These are phyloP conservation scores for Ectropis grisescens DNA, from an alignment of 1,140 invertebrate genomes.

Conservation along the genomic window DNA sequence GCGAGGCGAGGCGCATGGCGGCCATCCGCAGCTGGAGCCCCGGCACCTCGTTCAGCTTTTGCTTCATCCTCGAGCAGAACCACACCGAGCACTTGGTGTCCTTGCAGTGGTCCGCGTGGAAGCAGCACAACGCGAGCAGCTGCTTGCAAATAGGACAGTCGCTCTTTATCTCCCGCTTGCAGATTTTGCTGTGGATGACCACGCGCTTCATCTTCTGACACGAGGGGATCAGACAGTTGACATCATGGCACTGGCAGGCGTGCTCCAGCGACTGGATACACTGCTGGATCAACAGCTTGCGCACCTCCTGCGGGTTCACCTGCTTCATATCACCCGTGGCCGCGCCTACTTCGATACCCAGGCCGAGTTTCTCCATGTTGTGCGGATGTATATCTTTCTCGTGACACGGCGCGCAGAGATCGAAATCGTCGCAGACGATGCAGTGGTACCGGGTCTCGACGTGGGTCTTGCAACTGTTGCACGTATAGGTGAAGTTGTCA, in stretches of 20 bases:
- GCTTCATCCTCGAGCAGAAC: slow-evolving; percentile 98
- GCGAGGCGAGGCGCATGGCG: slow-evolving; percentile 76
- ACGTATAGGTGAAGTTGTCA: slow-evolving; percentile 98
- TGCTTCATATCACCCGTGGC: slow-evolving; percentile 89
- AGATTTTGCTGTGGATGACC: slow-evolving; percentile 95
- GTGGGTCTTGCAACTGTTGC: slow-evolving; percentile 96
- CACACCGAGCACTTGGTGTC: slow-evolving; percentile 97
- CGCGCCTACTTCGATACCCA: slow-evolving; percentile 94
- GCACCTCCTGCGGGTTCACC: slow-evolving; percentile 90
- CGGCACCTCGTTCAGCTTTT: no score
- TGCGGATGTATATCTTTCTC: slow-evolving; percentile 96
- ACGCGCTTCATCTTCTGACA: slow-evolving; percentile 99
- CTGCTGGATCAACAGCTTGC: slow-evolving; percentile 94
- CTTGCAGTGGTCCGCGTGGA: slow-evolving; percentile 98
- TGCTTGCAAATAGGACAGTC: slow-evolving; percentile 99
- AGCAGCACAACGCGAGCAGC: slow-evolving; percentile 97
- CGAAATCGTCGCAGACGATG: slow-evolving; percentile 99
- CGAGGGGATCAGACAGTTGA: slow-evolving; percentile 95
- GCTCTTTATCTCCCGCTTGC: slow-evolving; percentile 96
- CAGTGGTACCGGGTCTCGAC: slow-evolving; percentile 98
- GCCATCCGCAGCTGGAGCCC: slow-evolving; percentile 97
- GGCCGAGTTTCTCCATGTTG: slow-evolving; percentile 96
- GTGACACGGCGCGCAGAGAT: slow-evolving; percentile 96
- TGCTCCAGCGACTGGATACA: slow-evolving; percentile 98
- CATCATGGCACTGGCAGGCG: slow-evolving; percentile 97